Percentiles rank a stretch among this genome's conserved stretches.
Conservation (phyloP, 2,888 invertebrate species). For the Incurvaria masculella region DNA sequence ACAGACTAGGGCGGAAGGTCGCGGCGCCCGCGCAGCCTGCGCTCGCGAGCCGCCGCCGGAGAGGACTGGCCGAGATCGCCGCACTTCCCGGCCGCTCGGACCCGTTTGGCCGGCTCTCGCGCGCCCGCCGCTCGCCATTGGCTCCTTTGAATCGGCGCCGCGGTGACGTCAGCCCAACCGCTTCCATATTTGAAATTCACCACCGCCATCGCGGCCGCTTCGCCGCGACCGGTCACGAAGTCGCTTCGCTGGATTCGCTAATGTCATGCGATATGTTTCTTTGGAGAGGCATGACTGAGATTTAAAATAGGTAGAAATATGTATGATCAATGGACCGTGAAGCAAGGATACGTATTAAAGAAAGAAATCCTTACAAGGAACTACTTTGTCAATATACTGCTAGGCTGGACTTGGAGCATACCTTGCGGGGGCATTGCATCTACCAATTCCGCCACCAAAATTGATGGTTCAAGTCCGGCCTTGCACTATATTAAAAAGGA, state of each 20-base stretch:
- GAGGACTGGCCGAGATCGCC: conserved; percentile 23
- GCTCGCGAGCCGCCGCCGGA: conserved; percentile 30
- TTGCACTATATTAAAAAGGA: no score
- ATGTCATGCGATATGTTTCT: not conserved
- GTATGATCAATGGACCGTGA: no score
- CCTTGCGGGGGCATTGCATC: no score
- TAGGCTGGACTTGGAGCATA: no score
- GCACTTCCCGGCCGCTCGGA: conserved; percentile 6
- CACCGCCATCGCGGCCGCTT: conserved; percentile 22
- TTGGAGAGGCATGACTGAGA: no score
- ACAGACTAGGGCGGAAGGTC: conserved; percentile 36
- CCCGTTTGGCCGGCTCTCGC: conserved; percentile 7
- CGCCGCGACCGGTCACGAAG: conserved; percentile 18
- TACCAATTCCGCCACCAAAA: no score
- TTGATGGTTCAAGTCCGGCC: no score
- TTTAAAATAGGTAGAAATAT: no score
- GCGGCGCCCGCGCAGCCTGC: conserved; percentile 33
- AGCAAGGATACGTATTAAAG: no score
- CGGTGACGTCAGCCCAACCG: conserved; percentile 35
- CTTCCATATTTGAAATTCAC: conserved; percentile 16
- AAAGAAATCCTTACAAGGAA: no score
- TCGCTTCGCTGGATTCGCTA: not conserved
- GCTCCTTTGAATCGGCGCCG: conserved; percentile 18
- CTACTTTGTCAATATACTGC: no score
- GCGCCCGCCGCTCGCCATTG: conserved; percentile 21